Evolutionary conservation across 2,797 vertebrate species (phyloP).

Genomic region (Ptychobarbus kaznakovi): DNA sequence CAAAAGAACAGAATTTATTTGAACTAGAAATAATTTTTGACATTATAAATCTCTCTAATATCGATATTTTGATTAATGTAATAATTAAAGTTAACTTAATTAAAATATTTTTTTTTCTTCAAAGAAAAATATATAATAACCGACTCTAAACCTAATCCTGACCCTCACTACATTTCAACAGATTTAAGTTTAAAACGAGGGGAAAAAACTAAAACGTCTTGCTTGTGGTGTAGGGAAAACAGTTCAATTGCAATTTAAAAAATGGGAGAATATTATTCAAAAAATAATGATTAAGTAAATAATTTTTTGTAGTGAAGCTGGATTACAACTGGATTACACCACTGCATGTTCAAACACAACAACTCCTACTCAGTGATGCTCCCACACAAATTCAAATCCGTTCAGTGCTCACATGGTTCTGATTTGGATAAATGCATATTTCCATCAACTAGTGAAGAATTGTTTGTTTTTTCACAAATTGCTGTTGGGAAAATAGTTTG

Average conservation of each 20-base stretch:
- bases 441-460: not conserved
- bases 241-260: not conserved
- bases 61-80: not conserved
- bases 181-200: no score
- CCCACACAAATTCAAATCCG: not conserved
- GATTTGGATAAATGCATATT: not conserved
- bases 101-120: no score
- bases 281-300: not conserved
- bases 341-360: not conserved
- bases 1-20: not conserved
- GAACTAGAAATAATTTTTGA: not conserved
- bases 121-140: no score
- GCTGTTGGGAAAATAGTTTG: not conserved
- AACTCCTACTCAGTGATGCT: not conserved
- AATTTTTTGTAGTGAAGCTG: not conserved
- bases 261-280: not conserved
- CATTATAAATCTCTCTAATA: not conserved
- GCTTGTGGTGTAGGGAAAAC: no score
- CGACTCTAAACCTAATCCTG: not conserved
- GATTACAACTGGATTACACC: not conserved
- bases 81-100: not conserved
- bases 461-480: constrained; percentile 28
- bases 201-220: no score
- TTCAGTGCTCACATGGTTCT: not conserved
- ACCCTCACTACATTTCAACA: not conserved